Evolutionary conservation across 2,797 vertebrate genomes (phyloP).

Genomic region (Acanthurus tractus): DNA sequence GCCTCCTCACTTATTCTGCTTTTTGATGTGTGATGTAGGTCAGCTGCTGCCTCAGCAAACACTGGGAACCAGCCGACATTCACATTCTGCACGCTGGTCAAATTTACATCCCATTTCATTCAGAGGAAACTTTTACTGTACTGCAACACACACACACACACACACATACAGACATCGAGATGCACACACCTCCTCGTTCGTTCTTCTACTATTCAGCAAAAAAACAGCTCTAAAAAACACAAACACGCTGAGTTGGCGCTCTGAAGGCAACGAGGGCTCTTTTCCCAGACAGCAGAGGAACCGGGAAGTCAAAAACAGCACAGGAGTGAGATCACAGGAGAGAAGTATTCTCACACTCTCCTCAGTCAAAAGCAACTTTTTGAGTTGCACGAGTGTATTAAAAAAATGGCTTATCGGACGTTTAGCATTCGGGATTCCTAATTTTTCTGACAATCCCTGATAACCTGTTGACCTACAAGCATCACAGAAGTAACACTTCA

Average conservation of each 20-base stretch:
- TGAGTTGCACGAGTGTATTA: not conserved
- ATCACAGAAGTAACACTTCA: no score
- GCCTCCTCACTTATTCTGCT: slow-evolving; percentile 62
- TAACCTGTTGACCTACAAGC: no score
- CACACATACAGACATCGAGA: slow-evolving; percentile 13
- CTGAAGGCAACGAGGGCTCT: slow-evolving; percentile 29
- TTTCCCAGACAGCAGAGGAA: slow-evolving; percentile 56
- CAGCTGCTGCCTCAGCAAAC: slow-evolving; percentile 79
- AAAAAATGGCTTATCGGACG: not conserved
- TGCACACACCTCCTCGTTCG: slow-evolving; percentile 39
- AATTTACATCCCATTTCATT: slow-evolving; percentile 80
- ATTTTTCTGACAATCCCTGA: not conserved
- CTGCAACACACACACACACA: slow-evolving; percentile 49
- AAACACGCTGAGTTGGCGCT: slow-evolving; percentile 74
- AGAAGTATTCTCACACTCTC: slow-evolving; percentile 30
- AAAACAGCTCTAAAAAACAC: slow-evolving; percentile 49
- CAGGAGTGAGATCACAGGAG: slow-evolving; percentile 30
- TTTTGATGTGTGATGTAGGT: slow-evolving; percentile 70
- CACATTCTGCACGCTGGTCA: slow-evolving; percentile 71
- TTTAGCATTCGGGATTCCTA: not conserved
- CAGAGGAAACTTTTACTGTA: slow-evolving; percentile 64
- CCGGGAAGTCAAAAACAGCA: slow-evolving; percentile 39
- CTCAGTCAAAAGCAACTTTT: slow-evolving; percentile 17
- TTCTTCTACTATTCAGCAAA: slow-evolving; percentile 78
- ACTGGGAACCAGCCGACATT: slow-evolving; percentile 48